phyloP scores from a whole-genome alignment of 2,797 vertebrate genomes.

The Halcyon smyrnensis region DNA sequence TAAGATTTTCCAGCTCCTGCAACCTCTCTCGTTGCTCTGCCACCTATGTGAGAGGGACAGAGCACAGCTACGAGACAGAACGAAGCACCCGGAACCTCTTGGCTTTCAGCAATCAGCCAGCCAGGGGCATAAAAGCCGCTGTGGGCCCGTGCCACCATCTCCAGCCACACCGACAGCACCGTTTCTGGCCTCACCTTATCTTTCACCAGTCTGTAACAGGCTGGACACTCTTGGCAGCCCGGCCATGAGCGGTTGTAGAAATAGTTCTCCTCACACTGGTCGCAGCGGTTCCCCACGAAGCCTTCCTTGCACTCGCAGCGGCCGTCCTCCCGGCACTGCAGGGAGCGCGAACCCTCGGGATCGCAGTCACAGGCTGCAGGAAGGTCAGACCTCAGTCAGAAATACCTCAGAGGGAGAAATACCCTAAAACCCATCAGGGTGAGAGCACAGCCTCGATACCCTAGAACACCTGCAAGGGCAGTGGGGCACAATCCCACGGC shows the following conservation, averaged over 20 bases:
- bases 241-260: constrained; percentile 95
- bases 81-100: background rate
- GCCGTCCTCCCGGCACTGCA: constrained; percentile 90
- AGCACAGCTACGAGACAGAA: background rate
- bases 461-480: background rate
- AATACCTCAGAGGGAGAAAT: background rate
- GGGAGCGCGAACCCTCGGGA: constrained; percentile 86
- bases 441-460: background rate
- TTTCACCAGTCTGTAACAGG: constrained; percentile 93
- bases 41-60: constrained; percentile 77
- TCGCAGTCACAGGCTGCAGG: constrained; percentile 94
- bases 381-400: background rate
- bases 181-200: constrained; percentile 85
- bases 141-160: accelerated
- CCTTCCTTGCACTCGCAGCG: constrained; percentile 90
- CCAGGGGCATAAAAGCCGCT: accelerated
- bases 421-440: background rate
- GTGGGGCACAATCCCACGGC: background rate
- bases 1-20: constrained; percentile 89
- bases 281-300: constrained; percentile 91
- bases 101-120: background rate
- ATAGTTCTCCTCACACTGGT: constrained; percentile 98
- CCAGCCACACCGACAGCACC: background rate
- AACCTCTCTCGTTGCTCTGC: constrained; percentile 92
- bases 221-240: constrained; percentile 94